Evolutionary conservation across 2,113 vertebrate genomes (phyloP), one percentile per base, ranked within the genome.

Genomic region (Campylomormyrus tamandua): DNA sequence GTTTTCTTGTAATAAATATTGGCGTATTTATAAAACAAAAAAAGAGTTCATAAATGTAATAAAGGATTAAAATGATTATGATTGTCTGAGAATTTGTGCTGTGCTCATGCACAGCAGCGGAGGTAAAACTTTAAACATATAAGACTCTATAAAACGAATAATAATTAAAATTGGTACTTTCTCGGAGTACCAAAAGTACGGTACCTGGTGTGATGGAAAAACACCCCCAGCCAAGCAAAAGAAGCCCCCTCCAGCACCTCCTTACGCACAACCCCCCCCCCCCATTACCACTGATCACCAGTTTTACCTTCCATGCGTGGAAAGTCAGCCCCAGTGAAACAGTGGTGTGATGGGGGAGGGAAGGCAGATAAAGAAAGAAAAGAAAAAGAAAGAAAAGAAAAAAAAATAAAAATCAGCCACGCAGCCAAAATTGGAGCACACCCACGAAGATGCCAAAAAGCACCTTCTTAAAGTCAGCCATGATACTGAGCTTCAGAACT

Each of bases 201-300:
- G 53, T 56, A 7, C 19, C 53, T 56, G 53, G 53, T 7, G 53
- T 5, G 19, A 2, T 7, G 53, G 19, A 21, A 56, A 56, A 21
- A 24, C 53, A 56, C 19, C 5, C 53, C 19, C 53, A 77, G 17
- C 62, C 87, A 31, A 35, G 83, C 31, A 66, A 49, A 89, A 84
- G 31, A 86, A 83, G 85, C 90, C 90, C 56, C 88, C 88, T 89
- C 90, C 90, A 85, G 56, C 15, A 90, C 87, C 90, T 92, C 89
- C 31, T 45, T 93, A 92, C 91, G 85, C 89, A 91, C 88, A 93
- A 46, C 35, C 50, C 42, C 21, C 87, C 87, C 39, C 39, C 39
- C 39, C 0, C 39, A 70, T 70, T 70, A 70, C 62, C 8, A 31
- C 62, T 13, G 10, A 70, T 31, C 62, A 27, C 24, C 53, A 3